Base-by-base conservation (phyloP, 2,113 vertebrate species). In the Indicator maculatus region DNA sequence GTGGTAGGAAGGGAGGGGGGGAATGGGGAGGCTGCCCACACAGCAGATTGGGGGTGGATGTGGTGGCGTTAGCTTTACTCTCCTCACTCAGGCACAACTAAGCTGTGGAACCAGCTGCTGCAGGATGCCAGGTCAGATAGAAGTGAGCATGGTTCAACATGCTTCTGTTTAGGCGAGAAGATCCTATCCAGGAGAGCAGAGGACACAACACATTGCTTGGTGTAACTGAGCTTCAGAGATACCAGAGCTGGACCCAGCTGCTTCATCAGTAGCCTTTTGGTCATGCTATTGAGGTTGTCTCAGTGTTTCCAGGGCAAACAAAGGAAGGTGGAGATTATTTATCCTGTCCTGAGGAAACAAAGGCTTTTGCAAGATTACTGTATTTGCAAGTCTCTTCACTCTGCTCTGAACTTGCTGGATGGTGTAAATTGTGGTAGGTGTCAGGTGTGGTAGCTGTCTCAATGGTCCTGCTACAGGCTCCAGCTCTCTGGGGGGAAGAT, bases 281-380 rank as follows among this genome's bases (percentile, higher is more conserved):
- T 67, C 72, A 20, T 23, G 69, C 47, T 64, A 0, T 86, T 88
- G 60, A 64, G 56, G 72, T 67, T 0, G 11, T 77, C 61, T 47
- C 3, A 15, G 33, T 75, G 70, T 92, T 92, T 78, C 58, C 60
- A 81, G 76, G 52, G 53, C 76, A 88, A 86, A 41, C 0, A 7
- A 88, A 83, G 56, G 66, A 92, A 93, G 74, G 80, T 86, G 58
- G 80, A 86, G 90, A 61, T 88, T 83, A 83, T 80, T 91, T 85
- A 56, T 71, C 86, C 73, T 50, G 47, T 88, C 73, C 61, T 84
- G 61, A 92, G 88, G 90, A 94, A 89, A 58, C 12, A 33, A 90
- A 78, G 73, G 61, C 65, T 86, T 92, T 28, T 90, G 65, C 76
- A 88, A 86, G 86, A 45, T 53, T 81, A 59, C 55, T 88, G 82